Evolutionary conservation across 2,797 vertebrate species (phyloP), one percentile per base, ranked within the genome.

Genomic region (Macropodus opercularis): DNA sequence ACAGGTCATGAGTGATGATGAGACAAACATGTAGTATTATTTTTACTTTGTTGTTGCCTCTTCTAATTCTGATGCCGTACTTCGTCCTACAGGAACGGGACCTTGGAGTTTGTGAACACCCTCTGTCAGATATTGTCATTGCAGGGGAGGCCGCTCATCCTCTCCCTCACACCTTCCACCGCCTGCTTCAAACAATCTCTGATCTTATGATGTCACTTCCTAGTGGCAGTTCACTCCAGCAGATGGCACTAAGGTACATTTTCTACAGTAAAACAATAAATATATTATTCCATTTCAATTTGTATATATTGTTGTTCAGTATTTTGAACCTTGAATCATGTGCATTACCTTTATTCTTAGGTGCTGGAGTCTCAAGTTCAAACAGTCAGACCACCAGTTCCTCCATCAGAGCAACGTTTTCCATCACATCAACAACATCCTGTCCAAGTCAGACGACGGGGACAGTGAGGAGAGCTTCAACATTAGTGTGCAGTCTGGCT

Each of bases 331-430:
- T n/a, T n/a, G n/a, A n/a, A 18, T 49, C 0, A 4, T 36, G 34
- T 14, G 4, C 18, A n/a, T 29, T 42, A 27, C 24, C 23, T 26
- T 0, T 59, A 23, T 19, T 89, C 73, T 41, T 74, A 99, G 98
- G 70, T 99, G 98, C 81, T 99, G 98, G 98, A 99, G 98, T 87
- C 96, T 99, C 56, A 99, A 99, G 88, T 99, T 99, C 87, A 99
- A 99, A 80, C 98, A 99, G 72, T 99, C 98, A 0, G 98, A 99
- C 88, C 98, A 99, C 74, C 98, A 99, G 77, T 99, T 99, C 83
- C 93, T 99, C 74, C 98, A 99, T 80, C 98, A 99, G 83, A 99
- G 98, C 90, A 99, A 99, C n/a, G 97, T 99, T 69, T 99, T 99
- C 85, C 98, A 99, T 90, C 98, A 99, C 85, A 99, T 99, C 86